Percentiles rank a stretch among this genome's conserved stretches.
phyloP scores from a whole-genome alignment of 2,113 vertebrate species.

The Nanorana parkeri region DNA sequence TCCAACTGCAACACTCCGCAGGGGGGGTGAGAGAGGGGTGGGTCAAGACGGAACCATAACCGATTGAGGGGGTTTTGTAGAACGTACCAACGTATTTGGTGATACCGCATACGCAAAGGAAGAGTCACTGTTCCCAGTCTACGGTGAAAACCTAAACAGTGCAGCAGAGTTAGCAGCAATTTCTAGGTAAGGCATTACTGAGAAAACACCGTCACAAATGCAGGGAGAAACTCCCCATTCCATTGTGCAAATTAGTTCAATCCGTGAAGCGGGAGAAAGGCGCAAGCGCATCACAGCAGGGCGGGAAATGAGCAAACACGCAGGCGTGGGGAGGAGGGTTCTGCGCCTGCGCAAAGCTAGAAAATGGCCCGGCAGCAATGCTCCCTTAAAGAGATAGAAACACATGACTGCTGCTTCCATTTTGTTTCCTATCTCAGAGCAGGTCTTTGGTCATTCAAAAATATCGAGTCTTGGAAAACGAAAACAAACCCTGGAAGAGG shows the following conservation, averaged over 20 bases:
- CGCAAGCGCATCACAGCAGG: constrained; percentile 31
- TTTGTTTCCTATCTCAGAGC: constrained; percentile 38
- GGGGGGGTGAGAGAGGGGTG: constrained; percentile 43
- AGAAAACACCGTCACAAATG: not conserved
- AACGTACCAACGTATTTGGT: not conserved
- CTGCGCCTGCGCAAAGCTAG: not conserved
- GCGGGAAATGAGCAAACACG: constrained; percentile 1
- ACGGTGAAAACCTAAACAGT: too few relatives aligned
- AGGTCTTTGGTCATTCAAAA: not conserved
- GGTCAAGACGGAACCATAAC: constrained; percentile 19
- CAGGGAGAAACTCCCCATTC: not conserved
- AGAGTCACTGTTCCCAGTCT: too few relatives aligned
- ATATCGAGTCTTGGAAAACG: not conserved
- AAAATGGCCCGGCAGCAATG: not conserved
- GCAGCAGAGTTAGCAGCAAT: too few relatives aligned
- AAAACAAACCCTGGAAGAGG: too few relatives aligned
- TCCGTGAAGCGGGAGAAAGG: constrained; percentile 16
- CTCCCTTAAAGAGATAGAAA: constrained; percentile 36
- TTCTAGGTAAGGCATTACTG: too few relatives aligned
- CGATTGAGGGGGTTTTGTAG: not conserved
- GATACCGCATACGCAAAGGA: not conserved
- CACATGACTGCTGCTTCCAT: constrained; percentile 28
- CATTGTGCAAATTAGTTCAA: constrained; percentile 3
- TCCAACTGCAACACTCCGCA: constrained; percentile 56
- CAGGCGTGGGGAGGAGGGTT: constrained; percentile 40